Evolutionary conservation across 2,888 invertebrate species (phyloP).

Genomic region (Lasioglossum figueresi): DNA sequence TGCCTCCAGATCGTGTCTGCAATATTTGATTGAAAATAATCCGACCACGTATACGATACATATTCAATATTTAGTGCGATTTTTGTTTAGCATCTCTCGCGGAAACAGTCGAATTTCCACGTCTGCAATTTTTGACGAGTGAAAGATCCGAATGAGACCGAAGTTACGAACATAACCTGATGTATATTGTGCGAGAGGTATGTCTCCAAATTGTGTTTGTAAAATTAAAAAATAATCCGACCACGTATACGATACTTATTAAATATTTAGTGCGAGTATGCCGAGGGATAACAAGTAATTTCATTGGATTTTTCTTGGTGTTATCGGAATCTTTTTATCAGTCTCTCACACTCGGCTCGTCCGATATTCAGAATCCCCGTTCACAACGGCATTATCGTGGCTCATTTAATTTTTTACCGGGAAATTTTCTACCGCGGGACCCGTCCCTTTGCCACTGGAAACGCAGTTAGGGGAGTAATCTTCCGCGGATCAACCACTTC

Average conservation of each 20-base stretch:
- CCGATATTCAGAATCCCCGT: neutral
- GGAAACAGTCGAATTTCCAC: no score
- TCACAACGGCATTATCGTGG: conserved; percentile 2
- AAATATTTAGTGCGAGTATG: neutral
- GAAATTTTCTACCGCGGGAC: neutral
- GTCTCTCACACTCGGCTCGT: neutral
- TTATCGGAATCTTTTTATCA: conserved; percentile 1
- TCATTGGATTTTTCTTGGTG: no score
- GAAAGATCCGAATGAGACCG: no score
- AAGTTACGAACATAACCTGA: no score
- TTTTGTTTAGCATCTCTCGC: no score
- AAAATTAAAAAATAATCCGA: no score
- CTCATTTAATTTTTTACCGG: neutral
- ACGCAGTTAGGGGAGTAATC: conserved; percentile 1
- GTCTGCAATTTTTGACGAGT: no score
- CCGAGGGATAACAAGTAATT: no score
- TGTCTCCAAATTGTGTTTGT: no score
- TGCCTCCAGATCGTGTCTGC: neutral
- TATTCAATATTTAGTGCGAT: no score
- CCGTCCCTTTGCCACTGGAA: neutral
- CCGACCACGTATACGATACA: neutral
- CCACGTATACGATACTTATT: no score
- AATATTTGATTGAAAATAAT: neutral
- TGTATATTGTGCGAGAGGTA: no score
- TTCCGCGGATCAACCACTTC: neutral